Evolutionary conservation across 2,888 invertebrate species (phyloP), one percentile per base, ranked within the genome.

Genomic region (Cyclophora albipunctata): DNA sequence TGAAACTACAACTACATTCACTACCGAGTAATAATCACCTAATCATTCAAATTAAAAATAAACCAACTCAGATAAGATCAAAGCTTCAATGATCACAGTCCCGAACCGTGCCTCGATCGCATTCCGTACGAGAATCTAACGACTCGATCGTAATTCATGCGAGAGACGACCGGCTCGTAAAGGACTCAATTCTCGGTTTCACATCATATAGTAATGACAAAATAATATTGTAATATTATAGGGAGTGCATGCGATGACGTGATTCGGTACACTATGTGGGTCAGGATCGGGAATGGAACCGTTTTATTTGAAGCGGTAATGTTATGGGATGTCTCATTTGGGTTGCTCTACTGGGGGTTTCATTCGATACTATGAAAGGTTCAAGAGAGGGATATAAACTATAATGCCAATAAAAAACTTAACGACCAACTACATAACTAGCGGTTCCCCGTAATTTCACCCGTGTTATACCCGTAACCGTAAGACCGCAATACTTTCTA

Each of bases 121-220:
- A 37, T 63, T 55, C 69, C 69, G 67, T 58, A 58, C 74, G 68
- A 61, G 72, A 79, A 65, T 71, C 68, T 52, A 53, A 53, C 34
- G 70, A 74, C 73, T 80, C 78, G 53, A 80, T 69, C 78, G 71
- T 65, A 57, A 60, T 58, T 69, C 62, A 61, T 58, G 58, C 78
- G 79, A 79, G 81, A 78, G 73, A 67, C 75, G 66, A 64, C 58
- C 68, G 64, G 58, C 60, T 51, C 58, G 52, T 52, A 52, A 54
- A 55, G 58, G 77, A 83, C 83, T 91, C 91, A 88, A 90, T 57
- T 91, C 91, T 91, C 91, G 91, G 90, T 77, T 79, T 89, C 59
- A 90, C 90, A 91, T 91, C 91, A 91, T 71, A 52, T 34, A 2
- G 20, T 20, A 20, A 20, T 20, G 7, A 43, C 37, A 48, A 3